Evolutionary conservation across 2,797 vertebrate species (phyloP).

Genomic region (Saxicola maurus): DNA sequence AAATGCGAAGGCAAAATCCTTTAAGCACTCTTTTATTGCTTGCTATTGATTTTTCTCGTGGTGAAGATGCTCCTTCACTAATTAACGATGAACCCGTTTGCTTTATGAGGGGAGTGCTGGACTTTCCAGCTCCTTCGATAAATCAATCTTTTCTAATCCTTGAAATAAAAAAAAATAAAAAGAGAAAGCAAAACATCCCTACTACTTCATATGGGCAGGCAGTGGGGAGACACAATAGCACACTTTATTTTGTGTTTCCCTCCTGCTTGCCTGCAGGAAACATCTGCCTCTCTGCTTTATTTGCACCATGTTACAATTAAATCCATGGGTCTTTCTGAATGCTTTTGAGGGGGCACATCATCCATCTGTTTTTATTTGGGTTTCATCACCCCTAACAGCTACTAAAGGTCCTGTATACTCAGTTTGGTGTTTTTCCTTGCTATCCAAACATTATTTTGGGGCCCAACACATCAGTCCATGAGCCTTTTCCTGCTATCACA

Average conservation of each 20-base stretch:
- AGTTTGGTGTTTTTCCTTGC: background rate
- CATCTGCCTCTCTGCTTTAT: background rate
- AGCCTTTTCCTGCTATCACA: background rate
- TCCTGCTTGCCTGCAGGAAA: constrained; percentile 6
- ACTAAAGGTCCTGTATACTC: background rate
- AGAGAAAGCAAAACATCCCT: background rate
- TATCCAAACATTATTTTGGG: background rate
- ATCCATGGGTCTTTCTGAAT: background rate
- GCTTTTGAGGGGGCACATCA: background rate
- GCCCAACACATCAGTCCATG: background rate
- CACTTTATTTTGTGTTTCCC: background rate
- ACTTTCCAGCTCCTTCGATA: constrained; percentile 17
- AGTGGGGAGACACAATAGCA: background rate
- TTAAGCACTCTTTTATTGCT: constrained; percentile 49
- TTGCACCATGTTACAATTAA: background rate
- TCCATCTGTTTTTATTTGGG: constrained; percentile 35
- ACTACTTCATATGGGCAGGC: background rate
- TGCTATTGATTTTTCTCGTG: constrained; percentile 47
- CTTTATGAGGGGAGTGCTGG: constrained; percentile 13
- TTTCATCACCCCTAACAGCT: constrained; percentile 6
- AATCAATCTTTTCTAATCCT: constrained; percentile 37
- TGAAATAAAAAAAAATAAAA: background rate
- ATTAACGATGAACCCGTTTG: constrained; percentile 1
- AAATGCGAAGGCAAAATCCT: constrained; percentile 11
- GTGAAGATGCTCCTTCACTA: constrained; percentile 36